phyloP scores from a whole-genome alignment of 2,797 vertebrate species.

The Urocyon cinereoargenteus region DNA sequence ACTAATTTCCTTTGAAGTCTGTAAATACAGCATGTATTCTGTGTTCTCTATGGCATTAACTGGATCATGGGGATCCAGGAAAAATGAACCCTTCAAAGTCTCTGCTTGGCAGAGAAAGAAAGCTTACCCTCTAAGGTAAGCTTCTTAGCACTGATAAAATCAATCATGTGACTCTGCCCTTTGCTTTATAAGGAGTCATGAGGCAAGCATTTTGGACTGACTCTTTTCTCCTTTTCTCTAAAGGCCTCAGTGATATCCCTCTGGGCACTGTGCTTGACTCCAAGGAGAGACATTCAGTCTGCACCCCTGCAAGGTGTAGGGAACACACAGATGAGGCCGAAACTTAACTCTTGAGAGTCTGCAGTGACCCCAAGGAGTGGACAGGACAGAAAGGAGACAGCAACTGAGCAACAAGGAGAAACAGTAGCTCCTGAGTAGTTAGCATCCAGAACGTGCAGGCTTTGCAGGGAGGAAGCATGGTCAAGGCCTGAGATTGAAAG shows the following conservation, averaged over 20 bases:
- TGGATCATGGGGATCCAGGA: not conserved
- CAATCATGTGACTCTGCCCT: not conserved
- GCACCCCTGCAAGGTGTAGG: rapidly evolving
- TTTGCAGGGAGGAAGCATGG: rapidly evolving
- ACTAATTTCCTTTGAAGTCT: constrained; percentile 44
- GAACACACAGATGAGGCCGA: not conserved
- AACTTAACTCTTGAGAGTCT: not conserved
- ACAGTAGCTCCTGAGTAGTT: rapidly evolving
- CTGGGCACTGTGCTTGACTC: not conserved
- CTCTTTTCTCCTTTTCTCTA: not conserved
- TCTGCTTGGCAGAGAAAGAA: not conserved
- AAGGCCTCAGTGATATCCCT: not conserved
- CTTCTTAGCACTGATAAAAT: not conserved
- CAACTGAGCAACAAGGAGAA: rapidly evolving
- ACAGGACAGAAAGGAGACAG: not conserved
- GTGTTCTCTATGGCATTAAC: constrained; percentile 22
- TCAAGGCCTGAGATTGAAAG: rapidly evolving
- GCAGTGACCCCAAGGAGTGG: rapidly evolving
- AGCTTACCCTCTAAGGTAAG: not conserved
- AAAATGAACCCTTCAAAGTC: constrained; percentile 36
- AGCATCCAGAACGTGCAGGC: rapidly evolving
- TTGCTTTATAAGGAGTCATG: not conserved
- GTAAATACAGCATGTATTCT: constrained; percentile 55
- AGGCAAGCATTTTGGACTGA: no score
- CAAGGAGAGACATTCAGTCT: not conserved